Evolutionary conservation across 2,888 invertebrate species (phyloP).

Genomic region (Parnassius smintheus): DNA sequence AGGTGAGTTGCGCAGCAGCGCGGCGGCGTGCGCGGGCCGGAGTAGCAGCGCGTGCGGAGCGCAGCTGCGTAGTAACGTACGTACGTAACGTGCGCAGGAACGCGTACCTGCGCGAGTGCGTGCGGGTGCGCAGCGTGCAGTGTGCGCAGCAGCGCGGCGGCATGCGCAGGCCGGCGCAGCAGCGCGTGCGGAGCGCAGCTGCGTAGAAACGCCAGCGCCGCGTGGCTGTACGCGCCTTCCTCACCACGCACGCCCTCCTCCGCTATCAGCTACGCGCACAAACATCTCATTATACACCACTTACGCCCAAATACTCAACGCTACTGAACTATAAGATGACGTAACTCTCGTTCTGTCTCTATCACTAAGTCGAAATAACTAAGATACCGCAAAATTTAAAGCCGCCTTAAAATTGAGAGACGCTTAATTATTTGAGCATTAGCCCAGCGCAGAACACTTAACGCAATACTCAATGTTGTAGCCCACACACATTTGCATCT

Average conservation of each 20-base stretch:
- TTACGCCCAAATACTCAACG: too few species aligned
- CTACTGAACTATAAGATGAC: too few species aligned
- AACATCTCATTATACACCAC: too few species aligned
- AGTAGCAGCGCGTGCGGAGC: slow-evolving; percentile 40
- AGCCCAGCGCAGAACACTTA: too few species aligned
- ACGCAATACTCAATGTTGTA: too few species aligned
- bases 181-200: slow-evolving; percentile 34
- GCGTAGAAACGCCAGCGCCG: slow-evolving; percentile 42
- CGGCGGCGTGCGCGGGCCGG: slow-evolving; percentile 50
- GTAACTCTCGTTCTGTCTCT: too few species aligned
- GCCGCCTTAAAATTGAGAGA: too few species aligned
- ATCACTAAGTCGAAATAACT: too few species aligned
- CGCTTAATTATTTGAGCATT: too few species aligned
- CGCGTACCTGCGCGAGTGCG: slow-evolving; percentile 22
- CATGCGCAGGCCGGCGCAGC: slow-evolving; percentile 45
- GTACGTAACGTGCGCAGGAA: too few species aligned
- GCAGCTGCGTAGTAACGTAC: slow-evolving; percentile 39
- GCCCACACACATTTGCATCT: too few species aligned
- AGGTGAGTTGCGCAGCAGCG: slow-evolving; percentile 46
- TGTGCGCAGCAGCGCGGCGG: slow-evolving; percentile 58
- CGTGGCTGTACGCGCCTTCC: slow-evolving; percentile 38
- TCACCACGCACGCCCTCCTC: slow-evolving; percentile 38
- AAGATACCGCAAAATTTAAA: too few species aligned
- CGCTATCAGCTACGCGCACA: slow-evolving; percentile 41
- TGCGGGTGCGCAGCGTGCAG: slow-evolving; percentile 40